These are phyloP conservation scores for Myxocyprinus asiaticus DNA, from an alignment of 2,113 vertebrate species.

Conservation along the genomic window DNA sequence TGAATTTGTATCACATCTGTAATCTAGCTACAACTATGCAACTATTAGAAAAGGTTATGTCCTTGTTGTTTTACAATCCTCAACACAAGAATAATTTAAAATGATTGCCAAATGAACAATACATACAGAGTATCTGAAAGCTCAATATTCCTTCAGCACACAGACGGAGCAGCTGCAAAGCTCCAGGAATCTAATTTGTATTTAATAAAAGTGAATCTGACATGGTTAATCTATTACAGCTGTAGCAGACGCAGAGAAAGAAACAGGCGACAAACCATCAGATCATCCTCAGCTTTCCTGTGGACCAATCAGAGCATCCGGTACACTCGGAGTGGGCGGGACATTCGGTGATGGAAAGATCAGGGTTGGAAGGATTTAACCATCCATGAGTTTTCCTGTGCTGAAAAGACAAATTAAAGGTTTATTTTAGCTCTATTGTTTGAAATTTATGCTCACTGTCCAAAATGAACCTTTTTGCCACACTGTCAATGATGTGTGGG, in stretches of 20 bases:
- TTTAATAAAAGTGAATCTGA: constrained; percentile 45
- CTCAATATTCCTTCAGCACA: constrained; percentile 33
- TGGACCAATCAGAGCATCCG: neutral
- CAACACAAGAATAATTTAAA: neutral
- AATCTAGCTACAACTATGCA: neutral
- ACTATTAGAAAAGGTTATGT: neutral
- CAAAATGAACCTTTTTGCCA: too few relatives aligned
- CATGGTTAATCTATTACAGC: constrained; percentile 48
- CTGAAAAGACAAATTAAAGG: too few relatives aligned
- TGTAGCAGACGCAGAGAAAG: constrained; percentile 37
- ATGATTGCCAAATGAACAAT: constrained; percentile 20
- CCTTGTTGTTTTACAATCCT: constrained; percentile 9
- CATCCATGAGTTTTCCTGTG: too few relatives aligned
- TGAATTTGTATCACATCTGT: too few relatives aligned
- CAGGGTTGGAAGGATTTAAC: too few relatives aligned
- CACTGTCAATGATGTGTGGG: too few relatives aligned
- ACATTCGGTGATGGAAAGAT: neutral
- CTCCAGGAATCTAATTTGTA: constrained; percentile 50
- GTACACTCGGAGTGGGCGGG: neutral
- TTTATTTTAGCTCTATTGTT: too few relatives aligned
- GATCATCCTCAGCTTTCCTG: neutral
- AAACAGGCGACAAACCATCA: constrained; percentile 1
- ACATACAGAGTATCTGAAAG: constrained; percentile 20
- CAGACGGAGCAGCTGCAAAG: constrained; percentile 42
- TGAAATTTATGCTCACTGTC: too few relatives aligned